Evolutionary conservation across 1,140 invertebrate species (phyloP).

Genomic region (Helicoverpa zea): DNA sequence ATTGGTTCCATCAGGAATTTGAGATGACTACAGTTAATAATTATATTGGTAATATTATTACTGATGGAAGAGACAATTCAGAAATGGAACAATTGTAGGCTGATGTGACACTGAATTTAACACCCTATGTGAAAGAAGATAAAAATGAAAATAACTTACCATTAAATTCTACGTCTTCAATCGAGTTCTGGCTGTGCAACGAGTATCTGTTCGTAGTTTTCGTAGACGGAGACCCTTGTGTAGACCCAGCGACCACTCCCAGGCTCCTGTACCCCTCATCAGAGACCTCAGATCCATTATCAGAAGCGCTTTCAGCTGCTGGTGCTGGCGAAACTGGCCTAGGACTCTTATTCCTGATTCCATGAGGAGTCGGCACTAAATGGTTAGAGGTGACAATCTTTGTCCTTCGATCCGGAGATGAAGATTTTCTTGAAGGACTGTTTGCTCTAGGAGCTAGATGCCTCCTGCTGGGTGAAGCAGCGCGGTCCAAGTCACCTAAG

Average conservation of each 20-base stretch:
- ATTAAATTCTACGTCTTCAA: conserved; percentile 90
- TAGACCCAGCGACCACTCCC: conserved; percentile 88
- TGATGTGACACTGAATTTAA: background rate
- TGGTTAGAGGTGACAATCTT: conserved; percentile 78
- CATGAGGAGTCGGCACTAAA: conserved; percentile 76
- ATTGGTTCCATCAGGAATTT: background rate
- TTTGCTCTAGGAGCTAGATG: conserved; percentile 72
- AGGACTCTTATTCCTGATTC: conserved; percentile 77
- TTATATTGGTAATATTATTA: background rate
- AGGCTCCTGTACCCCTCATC: conserved; percentile 95
- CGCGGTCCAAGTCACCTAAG: conserved; percentile 74
- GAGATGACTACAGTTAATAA: background rate
- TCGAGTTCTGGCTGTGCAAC: conserved; percentile 89
- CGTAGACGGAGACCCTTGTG: conserved; percentile 80
- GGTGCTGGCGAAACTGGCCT: conserved; percentile 79
- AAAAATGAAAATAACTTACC: conserved; percentile 81
- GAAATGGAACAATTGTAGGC: no score
- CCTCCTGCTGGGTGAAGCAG: conserved; percentile 72
- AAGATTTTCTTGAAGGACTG: conserved; percentile 82
- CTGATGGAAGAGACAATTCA: background rate
- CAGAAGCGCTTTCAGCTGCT: conserved; percentile 89
- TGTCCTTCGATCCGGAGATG: conserved; percentile 77
- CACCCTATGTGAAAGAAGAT: background rate
- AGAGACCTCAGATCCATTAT: conserved; percentile 95
- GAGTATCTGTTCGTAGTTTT: conserved; percentile 88